Evolutionary conservation across 2,888 invertebrate genomes (phyloP), one percentile per base, ranked within the genome.

Genomic region (Agrochola lychnidis): DNA sequence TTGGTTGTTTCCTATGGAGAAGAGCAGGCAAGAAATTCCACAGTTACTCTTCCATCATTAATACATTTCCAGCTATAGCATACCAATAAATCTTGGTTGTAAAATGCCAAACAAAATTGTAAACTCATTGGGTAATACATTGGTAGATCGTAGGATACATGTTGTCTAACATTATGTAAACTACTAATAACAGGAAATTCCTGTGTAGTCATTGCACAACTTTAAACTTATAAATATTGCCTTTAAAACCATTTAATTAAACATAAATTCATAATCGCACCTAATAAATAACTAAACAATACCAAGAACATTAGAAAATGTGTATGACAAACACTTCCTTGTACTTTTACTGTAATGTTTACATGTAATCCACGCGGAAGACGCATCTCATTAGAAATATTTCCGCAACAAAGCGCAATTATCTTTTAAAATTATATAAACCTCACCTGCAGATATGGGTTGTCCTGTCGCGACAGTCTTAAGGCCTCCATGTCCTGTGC

Each of bases 401-500:
- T 82, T 78, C 81, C 68, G 75, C 72, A 78, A 70, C 51, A 57
- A 77, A 19, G n/a, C 57, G 76, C 10, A 76, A 69, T 63, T 73
- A 57, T 71, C 36, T 56, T 59, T 61, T 78, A 77, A 66, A 72
- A 81, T 85, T 83, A 87, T 78, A 70, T 86, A 84, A 83, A 80
- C 36, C 63, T 76, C 92, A 98, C 98, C 97, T 98, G 98, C 81
- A 98, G 95, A 92, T 98, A 98, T 3, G 98, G 98, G 95, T 98
- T 98, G 94, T 98, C 98, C 94, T 98, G 98, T 80, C 98, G 97
- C 14, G 98, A 98, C 66, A 98, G 97, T 89, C 98, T 97, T 63
- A 98, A 95, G 42, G 98, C 98, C 93, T 98, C 98, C 98, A 98
- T 98, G 91, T 98, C 98, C 94, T 98, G 98, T 90, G 98, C 98